Base-by-base conservation (phyloP, 35 echinoderm and acorn worm species). In the Stichopus chloronotus region DNA sequence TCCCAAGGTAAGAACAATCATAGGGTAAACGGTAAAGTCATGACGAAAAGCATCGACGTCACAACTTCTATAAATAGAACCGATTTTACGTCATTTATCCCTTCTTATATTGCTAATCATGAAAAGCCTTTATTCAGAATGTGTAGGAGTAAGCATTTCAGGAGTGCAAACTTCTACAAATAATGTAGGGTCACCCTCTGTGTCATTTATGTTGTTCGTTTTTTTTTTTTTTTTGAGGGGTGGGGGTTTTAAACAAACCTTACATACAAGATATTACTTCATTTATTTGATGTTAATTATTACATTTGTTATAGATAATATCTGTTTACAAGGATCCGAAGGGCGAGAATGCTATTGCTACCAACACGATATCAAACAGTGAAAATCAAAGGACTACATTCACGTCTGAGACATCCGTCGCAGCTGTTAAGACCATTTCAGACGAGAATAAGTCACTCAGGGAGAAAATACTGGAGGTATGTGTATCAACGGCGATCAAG, bases 1-100 rank as follows among this genome's bases (percentile, higher is more conserved):
- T 57, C 95, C 95, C 55, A 96, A 96, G 89, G 95, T 96, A 91
- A 91, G 61, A 7, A 43, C 30, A 43, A 43, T 43, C 30, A 43
- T 43, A 72, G 30, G 30, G 30, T 72, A 22, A 72, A 22, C 69
- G 69, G 69, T 21, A 72, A 16, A 13, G 69, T 13, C 69, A 72
- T 72, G 69, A 72, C 13, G 69, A 13, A 22, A 1, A 72, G 30
- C 30, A 43, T 43, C 3, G 30, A 43, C 30, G 30, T 43, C 0
- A 43, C 30, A 43, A 43, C 0, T 1, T 43, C 30, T 43, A 1
- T 43, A 43, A 43, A 43, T 43, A 43, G 30, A 43, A 43, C 30
- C 1, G 30, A 43, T 43, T 43, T 43, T 43, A 43, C 3, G 30
- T 43, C 30, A 43, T 43, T 43, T 43, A 43, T 43, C 30, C 30